A percentile compares a stretch with the other conserved stretches of the same genome.
Conservation (phyloP, 2,113 vertebrate species). For the Notothenia rossii region DNA sequence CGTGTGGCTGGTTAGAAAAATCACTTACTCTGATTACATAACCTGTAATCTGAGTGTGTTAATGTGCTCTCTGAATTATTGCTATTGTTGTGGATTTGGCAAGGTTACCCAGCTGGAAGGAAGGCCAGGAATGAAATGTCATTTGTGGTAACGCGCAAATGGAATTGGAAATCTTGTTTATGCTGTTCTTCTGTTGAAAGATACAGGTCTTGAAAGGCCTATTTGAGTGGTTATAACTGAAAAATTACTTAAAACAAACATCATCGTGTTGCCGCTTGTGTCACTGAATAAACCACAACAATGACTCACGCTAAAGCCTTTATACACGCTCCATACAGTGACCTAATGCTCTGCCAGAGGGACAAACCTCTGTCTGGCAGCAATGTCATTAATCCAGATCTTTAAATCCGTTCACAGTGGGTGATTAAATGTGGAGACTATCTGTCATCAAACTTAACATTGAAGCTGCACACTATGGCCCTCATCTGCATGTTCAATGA, state of each 20-base stretch:
- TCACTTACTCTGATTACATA: slow-evolving; percentile 68
- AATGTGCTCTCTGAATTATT: slow-evolving; percentile 70
- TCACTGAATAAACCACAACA: background rate
- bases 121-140: slow-evolving; percentile 31
- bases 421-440: too few relatives aligned
- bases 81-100: slow-evolving; percentile 57
- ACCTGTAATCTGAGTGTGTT: slow-evolving; percentile 68
- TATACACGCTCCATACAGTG: background rate
- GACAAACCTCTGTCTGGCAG: background rate
- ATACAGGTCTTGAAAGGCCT: slow-evolving; percentile 10
- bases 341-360: background rate
- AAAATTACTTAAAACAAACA: background rate
- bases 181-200: slow-evolving; percentile 8
- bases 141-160: background rate
- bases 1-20: slow-evolving; percentile 43
- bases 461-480: background rate
- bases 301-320: background rate
- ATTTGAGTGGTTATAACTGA: background rate
- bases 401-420: background rate
- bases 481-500: background rate
- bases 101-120: slow-evolving; percentile 31
- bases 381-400: background rate
- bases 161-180: background rate
- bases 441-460: background rate
- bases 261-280: background rate